These are phyloP conservation scores for Poliocrania exsul DNA, from an alignment of 2,797 vertebrate species.

Conservation along the genomic window DNA sequence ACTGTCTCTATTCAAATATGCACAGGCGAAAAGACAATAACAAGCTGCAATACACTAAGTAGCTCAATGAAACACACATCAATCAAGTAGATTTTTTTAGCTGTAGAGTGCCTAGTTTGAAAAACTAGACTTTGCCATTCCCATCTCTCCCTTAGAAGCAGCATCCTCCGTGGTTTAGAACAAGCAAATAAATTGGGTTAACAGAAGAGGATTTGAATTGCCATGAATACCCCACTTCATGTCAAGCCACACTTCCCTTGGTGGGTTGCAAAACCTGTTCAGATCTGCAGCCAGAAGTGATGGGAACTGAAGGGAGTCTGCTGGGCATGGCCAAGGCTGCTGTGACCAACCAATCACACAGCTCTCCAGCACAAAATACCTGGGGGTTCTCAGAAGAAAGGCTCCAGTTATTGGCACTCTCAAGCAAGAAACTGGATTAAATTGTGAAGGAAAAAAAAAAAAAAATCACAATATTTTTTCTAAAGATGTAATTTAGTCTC, in stretches of 20 bases:
- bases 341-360: not conserved
- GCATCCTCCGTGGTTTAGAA: not conserved
- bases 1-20: conserved; percentile 21
- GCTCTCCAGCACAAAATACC: not conserved
- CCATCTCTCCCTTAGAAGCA: not conserved
- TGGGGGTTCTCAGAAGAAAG: not conserved
- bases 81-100: conserved; percentile 9
- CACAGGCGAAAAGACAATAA: conserved; percentile 28
- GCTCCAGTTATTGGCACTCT: not conserved
- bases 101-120: not conserved
- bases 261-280: not conserved
- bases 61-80: conserved; percentile 24
- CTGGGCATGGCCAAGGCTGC: accelerated
- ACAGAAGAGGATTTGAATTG: not conserved
- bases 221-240: not conserved
- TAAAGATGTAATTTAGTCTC: not conserved
- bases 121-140: not conserved
- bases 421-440: not conserved
- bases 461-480: not conserved
- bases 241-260: not conserved
- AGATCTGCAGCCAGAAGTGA: not conserved
- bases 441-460: not conserved
- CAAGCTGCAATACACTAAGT: not conserved
- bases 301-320: accelerated
- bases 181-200: not conserved